Evolutionary conservation across 1,140 invertebrate species (phyloP).

Genomic region (Penaeus japonicus): DNA sequence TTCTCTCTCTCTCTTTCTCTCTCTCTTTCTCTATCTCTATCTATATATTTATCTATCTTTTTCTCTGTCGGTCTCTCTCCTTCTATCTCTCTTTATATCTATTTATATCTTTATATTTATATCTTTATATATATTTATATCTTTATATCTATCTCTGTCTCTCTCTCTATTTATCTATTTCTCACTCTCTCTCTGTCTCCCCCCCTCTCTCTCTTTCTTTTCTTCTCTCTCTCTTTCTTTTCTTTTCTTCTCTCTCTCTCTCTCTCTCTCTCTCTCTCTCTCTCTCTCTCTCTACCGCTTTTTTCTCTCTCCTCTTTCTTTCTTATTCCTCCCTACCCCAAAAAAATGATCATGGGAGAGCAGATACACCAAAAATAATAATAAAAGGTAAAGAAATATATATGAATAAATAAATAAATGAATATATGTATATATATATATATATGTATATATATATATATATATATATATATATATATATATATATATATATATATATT

Average conservation of each 20-base stretch:
- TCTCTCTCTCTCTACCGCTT: background rate
- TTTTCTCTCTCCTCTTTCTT: background rate
- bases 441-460: no score
- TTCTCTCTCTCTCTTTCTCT: no score
- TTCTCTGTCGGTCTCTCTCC: no score
- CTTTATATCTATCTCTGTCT: background rate
- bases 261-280: background rate
- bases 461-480: no score
- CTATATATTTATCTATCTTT: no score
- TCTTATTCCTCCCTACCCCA: background rate
- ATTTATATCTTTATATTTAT: no score
- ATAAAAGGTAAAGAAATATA: background rate
- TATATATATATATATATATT: no score
- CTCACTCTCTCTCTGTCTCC: background rate
- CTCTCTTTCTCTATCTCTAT: no score
- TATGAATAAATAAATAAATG: background rate
- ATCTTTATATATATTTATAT: no score
- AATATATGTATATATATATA: no score
- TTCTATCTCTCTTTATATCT: no score
- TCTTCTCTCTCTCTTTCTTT: background rate
- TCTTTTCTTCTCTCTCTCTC: background rate
- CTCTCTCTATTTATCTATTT: background rate
- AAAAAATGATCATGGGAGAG: background rate
- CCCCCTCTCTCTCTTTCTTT: background rate
- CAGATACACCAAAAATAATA: background rate